A percentile compares a stretch with the other conserved stretches of the same genome.
Evolutionary conservation across 2,888 invertebrate species (phyloP).

Genomic region (Drosophila tripunctata): DNA sequence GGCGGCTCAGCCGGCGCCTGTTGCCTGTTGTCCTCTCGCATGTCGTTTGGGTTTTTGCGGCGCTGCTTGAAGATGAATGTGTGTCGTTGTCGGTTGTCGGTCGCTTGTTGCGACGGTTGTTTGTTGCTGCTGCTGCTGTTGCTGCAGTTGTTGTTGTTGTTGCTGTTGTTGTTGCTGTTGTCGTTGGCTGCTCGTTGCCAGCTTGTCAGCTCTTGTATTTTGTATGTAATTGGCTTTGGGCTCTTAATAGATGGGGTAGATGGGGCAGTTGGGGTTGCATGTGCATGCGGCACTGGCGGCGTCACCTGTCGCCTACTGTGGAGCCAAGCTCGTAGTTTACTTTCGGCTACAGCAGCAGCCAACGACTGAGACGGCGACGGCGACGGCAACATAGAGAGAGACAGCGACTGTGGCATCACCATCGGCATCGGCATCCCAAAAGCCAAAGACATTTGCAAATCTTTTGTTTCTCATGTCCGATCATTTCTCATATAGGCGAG

Average conservation of each 20-base stretch:
- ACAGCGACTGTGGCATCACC: constrained; percentile 16
- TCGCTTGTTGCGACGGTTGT: neutral
- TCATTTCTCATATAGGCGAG: constrained; percentile 81
- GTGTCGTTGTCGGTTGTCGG: constrained; percentile 58
- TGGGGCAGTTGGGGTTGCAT: constrained; percentile 9
- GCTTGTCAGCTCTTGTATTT: constrained; percentile 74
- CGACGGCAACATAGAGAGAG: neutral
- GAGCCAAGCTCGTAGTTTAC: constrained; percentile 46
- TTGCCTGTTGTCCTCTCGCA: constrained; percentile 26
- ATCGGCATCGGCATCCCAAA: constrained; percentile 68
- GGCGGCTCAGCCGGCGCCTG: constrained; percentile 71
- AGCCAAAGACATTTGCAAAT: constrained; percentile 80
- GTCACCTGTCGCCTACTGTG: constrained; percentile 75
- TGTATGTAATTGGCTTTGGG: constrained; percentile 74
- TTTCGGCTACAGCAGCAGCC: constrained; percentile 42
- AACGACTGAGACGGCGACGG: constrained; percentile 9
- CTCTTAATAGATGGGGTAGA: constrained; percentile 52
- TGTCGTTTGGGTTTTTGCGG: constrained; percentile 49
- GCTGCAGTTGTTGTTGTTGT: neutral
- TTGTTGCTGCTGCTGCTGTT: constrained; percentile 2
- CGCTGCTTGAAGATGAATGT: constrained; percentile 72
- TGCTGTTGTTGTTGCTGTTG: constrained; percentile 8
- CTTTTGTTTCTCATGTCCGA: constrained; percentile 82
- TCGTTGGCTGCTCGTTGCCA: constrained; percentile 40
- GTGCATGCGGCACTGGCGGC: constrained; percentile 49